Evolutionary conservation across 2,797 vertebrate species (phyloP).

Genomic region (Bradypodion pumilum): DNA sequence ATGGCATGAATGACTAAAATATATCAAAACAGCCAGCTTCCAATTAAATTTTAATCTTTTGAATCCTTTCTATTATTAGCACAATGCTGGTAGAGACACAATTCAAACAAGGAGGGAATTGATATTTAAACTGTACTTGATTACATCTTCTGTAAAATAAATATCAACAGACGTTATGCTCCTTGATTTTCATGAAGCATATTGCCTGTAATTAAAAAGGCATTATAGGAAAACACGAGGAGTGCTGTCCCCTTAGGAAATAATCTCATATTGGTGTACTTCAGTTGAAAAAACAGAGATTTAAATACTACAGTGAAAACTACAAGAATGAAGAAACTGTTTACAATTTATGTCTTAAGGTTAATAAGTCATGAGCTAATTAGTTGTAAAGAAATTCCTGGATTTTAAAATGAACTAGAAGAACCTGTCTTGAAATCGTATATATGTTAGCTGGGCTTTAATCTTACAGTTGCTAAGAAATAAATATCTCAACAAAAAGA

Average conservation of each 20-base stretch:
- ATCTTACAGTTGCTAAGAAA: not conserved
- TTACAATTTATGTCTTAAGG: not conserved
- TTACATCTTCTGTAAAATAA: not conserved
- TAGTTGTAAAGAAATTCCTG: not conserved
- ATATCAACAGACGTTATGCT: not conserved
- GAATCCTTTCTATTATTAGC: not conserved
- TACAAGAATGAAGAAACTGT: not conserved
- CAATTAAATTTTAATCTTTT: not conserved
- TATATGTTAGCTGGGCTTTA: not conserved
- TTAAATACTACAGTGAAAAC: rapidly evolving
- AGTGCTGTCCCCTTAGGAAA: not conserved
- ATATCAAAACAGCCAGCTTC: too few species aligned
- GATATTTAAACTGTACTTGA: rapidly evolving
- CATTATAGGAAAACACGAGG: not conserved
- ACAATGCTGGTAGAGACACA: not conserved
- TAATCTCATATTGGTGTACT: not conserved
- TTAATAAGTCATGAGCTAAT: not conserved
- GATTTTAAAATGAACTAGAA: not conserved
- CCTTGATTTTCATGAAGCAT: not conserved
- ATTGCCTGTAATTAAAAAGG: not conserved
- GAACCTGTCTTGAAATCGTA: too few species aligned
- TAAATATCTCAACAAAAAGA: not conserved
- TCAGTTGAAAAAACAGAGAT: not conserved
- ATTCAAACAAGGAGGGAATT: not conserved
- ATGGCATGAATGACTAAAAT: too few species aligned